Base-by-base conservation (phyloP, 2,113 vertebrate species). In the Oreochromis spilurus region DNA sequence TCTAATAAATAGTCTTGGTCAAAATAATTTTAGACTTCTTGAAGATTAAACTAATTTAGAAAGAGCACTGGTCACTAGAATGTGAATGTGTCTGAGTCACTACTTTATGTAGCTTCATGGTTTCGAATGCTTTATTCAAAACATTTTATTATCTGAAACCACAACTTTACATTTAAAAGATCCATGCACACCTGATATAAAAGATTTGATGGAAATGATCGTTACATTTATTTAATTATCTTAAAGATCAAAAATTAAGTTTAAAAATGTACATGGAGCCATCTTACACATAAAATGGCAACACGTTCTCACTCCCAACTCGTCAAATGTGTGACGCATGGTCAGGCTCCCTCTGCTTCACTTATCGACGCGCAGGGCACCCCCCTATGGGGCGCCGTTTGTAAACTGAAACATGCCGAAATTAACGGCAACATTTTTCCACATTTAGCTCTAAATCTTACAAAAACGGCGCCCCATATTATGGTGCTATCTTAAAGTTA, bases 171-270 rank as follows among this genome's bases (percentile, higher is more conserved):
- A 72, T 45, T 70, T 24, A 43, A 24, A 26, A 70, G 1, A 14
- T 1, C 0, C 9, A 70, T 9, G 36, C n/a, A 12, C 8, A 72
- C 8, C 1, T 0, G 0, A 72, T 45, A 72, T 45, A 72, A 72
- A 72, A 72, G 13, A 10, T 26, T 72, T 45, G 40, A 26, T 45
- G 13, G 36, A 45, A 72, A 26, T 75, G 5, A 11, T 75, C 17
- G 21, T 48, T 48, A 29, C 9, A 75, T 48, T 48, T 29, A 45
- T 72, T 72, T 72, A 29, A 72, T 45, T 45, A 17, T 45, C 40
- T 45, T 72, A 1, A 45, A 45, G 21, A 24, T 45, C 17, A 8
- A 16, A 72, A 72, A 70, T 70, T 17, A 72, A 7, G 21, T 26
- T 72, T 26, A 26, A 72, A 72, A 45, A 45, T 45, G 21, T 72